Conservation (phyloP, 2,113 vertebrate genomes). For the Oreochromis spilurus region DNA sequence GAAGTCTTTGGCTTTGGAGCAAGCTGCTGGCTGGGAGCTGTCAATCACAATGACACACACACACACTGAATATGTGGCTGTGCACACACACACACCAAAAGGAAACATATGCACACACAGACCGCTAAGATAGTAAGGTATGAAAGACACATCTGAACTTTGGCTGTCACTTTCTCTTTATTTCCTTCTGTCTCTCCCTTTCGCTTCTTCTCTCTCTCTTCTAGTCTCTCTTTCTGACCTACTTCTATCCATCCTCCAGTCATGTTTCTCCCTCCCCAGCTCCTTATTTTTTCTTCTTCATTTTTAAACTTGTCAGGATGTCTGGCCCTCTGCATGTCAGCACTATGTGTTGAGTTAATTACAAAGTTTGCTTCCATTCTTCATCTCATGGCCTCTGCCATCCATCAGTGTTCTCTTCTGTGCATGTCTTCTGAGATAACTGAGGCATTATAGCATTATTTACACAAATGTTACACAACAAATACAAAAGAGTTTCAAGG, state of each 20-base stretch:
- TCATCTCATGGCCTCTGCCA: background rate
- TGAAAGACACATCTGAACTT: background rate
- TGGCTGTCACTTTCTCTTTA: background rate
- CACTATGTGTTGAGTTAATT: constrained; percentile 18
- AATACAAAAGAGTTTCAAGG: background rate
- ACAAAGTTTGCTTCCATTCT: constrained; percentile 24
- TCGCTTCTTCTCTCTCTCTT: background rate
- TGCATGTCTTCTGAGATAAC: background rate
- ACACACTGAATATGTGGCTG: background rate
- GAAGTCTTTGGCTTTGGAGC: constrained; percentile 39
- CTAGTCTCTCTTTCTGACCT: constrained; percentile 56
- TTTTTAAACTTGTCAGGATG: constrained; percentile 27
- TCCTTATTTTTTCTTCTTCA: background rate
- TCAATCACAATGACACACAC: constrained; percentile 40
- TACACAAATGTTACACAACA: background rate
- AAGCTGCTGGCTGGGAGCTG: constrained; percentile 44
- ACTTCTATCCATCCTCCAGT: constrained; percentile 57
- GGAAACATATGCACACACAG: background rate
- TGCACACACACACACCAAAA: background rate
- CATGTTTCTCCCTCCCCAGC: constrained; percentile 1
- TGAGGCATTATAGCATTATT: background rate
- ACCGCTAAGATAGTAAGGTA: background rate
- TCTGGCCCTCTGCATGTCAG: constrained; percentile 11
- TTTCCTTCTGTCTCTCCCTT: constrained; percentile 6
- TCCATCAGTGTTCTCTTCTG: background rate